These are phyloP conservation scores for Nemapogon koenigi DNA, from an alignment of 2,888 invertebrate species.

Conservation along the genomic window DNA sequence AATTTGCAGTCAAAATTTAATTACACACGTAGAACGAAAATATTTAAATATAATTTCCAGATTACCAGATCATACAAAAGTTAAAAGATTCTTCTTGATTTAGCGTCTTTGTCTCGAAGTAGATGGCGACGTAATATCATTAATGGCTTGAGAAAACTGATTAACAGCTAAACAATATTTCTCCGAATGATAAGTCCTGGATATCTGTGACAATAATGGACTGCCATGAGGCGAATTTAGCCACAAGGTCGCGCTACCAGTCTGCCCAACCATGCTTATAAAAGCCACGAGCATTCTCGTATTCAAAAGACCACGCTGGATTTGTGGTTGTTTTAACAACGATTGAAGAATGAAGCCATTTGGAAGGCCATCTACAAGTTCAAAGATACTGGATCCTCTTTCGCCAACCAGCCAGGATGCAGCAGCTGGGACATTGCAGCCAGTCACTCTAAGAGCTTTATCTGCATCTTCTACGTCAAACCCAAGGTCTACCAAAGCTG, in stretches of 20 bases:
- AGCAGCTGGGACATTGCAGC: slow-evolving; percentile 49
- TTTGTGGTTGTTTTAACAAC: slow-evolving; percentile 47
- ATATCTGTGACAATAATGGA: slow-evolving; percentile 49
- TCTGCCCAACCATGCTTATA: slow-evolving; percentile 52
- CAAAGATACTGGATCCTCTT: slow-evolving; percentile 48
- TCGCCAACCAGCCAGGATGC: slow-evolving; percentile 52
- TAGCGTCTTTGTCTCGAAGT: slow-evolving; percentile 32
- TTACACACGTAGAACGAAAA: too few species aligned
- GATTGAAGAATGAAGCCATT: slow-evolving; percentile 44
- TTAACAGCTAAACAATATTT: slow-evolving; percentile 56
- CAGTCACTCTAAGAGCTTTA: slow-evolving; percentile 37
- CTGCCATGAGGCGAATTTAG: slow-evolving; percentile 52
- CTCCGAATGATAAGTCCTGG: slow-evolving; percentile 53
- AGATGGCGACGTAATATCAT: slow-evolving; percentile 27
- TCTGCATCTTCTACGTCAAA: slow-evolving; percentile 39
- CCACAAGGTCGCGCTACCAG: slow-evolving; percentile 49
- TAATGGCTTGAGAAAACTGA: slow-evolving; percentile 41
- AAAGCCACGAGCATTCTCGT: slow-evolving; percentile 53
- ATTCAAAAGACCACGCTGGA: slow-evolving; percentile 47
- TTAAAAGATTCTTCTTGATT: too few species aligned
- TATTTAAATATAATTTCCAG: too few species aligned
- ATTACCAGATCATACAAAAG: too few species aligned
- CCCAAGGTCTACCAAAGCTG: slow-evolving; percentile 39
- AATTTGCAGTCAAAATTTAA: too few species aligned
- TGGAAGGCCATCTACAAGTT: slow-evolving; percentile 44